These are phyloP conservation scores for Mormyrus lacerda DNA, from an alignment of 2,113 vertebrate genomes.

Conservation along the genomic window DNA sequence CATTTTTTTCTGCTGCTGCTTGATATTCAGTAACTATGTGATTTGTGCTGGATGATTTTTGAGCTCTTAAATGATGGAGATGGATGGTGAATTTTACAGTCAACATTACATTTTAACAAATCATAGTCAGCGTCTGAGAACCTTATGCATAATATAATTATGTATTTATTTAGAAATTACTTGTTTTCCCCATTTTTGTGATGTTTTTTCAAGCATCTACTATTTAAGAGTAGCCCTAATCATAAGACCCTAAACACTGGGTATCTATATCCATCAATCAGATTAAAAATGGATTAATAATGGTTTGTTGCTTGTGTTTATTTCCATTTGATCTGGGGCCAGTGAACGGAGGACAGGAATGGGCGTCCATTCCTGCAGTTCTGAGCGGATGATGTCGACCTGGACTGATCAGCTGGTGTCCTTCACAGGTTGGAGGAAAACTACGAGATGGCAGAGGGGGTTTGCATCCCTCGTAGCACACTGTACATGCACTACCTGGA, in stretches of 20 bases:
- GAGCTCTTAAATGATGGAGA: not conserved
- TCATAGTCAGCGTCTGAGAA: not conserved
- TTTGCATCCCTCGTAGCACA: slow-evolving; percentile 94
- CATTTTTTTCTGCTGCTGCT: not conserved
- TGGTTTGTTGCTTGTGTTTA: not conserved
- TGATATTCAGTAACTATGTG: not conserved
- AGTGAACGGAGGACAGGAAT: no score
- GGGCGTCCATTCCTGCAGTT: no score
- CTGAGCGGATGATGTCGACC: not conserved
- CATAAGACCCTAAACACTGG: not conserved
- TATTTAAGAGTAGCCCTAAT: not conserved
- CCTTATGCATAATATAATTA: not conserved
- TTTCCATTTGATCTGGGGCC: not conserved
- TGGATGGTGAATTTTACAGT: not conserved
- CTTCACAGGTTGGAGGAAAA: slow-evolving; percentile 91
- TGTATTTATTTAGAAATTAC: not conserved
- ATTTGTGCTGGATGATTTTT: not conserved
- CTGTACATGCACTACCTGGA: slow-evolving; percentile 99
- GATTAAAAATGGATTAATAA: not conserved
- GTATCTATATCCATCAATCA: not conserved
- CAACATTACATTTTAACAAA: not conserved
- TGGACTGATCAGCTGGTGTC: not conserved
- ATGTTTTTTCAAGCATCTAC: not conserved
- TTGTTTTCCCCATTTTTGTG: not conserved
- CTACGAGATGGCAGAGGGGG: slow-evolving; percentile 97